Base-by-base conservation (phyloP, 2,797 vertebrate species). In the Amphiprion clarkii region DNA sequence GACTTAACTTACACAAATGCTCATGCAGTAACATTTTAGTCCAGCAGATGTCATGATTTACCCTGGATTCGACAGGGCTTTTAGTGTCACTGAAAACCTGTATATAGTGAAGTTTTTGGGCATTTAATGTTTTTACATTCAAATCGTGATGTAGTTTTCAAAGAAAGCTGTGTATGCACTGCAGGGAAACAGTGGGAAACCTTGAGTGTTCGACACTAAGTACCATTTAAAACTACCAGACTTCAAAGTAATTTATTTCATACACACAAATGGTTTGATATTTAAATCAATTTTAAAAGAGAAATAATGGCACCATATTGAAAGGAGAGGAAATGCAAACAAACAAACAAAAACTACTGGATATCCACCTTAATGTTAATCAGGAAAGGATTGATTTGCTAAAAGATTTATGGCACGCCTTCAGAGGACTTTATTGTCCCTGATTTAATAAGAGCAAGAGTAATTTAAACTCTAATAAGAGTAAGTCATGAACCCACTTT, bases 21-120 rank as follows among this genome's bases (percentile, higher is more conserved):
- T 60, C 16, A n/a, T 87, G 88, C 79, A 90, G 73, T 74, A 58
- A 76, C 75, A 56, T 42, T 71, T 60, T 14, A 63, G 64, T 67
- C 90, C 90, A 90, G 88, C 69, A 92, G 91, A 56, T 90, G 90
- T 88, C 86, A 71, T 82, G 29, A 62, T 86, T 79, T 51, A 86
- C 79, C 56, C 87, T 72, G 39, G 63, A 73, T 82, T 68, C 46
- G 54, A 48, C 74, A 63, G 57, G 16, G 21, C 13, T 65, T 23
- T 19, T 59, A 40, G 17, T 25, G 21, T 40, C 48, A 65, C 42
- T 31, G 12, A 68, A 54, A 67, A 63, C 19, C 7, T 51, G 11
- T 27, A 17, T 69, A 14, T 44, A 14, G 63, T 53, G 31, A 48
- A 73, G 42, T 39, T 67, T 67, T 56, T 6, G 25, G 21, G 48